phyloP scores from a whole-genome alignment of 2,888 invertebrate species.

The Dinocampus coccinellae region DNA sequence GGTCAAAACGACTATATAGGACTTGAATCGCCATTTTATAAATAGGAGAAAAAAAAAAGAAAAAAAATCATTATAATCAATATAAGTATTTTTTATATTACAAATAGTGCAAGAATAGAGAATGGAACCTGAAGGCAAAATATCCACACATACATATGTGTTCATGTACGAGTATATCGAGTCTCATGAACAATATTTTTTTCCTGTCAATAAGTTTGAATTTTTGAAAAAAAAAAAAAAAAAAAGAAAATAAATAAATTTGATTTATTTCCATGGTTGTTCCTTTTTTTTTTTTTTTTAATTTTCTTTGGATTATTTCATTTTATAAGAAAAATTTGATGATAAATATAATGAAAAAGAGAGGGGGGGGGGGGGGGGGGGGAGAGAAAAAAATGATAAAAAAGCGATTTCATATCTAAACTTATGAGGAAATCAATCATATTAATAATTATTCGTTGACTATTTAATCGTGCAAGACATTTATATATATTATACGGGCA shows the following conservation, averaged over 20 bases:
- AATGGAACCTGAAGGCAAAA: not conserved
- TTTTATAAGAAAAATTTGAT: not conserved
- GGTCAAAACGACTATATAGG: not conserved
- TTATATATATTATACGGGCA: slow-evolving; percentile 19
- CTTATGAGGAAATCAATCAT: slow-evolving; percentile 7
- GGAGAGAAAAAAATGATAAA: too few relatives aligned
- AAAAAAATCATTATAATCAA: not conserved
- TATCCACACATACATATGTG: not conserved
- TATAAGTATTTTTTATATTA: not conserved
- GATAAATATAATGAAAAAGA: not conserved
- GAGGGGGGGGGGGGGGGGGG: too few relatives aligned
- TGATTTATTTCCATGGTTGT: not conserved
- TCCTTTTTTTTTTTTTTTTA: not conserved
- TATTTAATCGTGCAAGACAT: not conserved
- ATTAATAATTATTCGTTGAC: slow-evolving; percentile 5
- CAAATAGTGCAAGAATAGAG: not conserved
- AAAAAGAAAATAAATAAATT: too few relatives aligned
- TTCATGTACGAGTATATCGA: not conserved
- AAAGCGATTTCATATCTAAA: not conserved
- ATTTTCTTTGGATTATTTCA: too few relatives aligned
- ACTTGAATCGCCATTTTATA: not conserved
- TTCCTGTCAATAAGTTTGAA: too few relatives aligned
- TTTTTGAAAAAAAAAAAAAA: too few relatives aligned
- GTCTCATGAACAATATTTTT: not conserved
- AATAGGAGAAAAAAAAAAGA: not conserved